Percentiles rank a stretch among this genome's conserved stretches.
Conservation (phyloP, 1,140 invertebrate genomes). For the Aphaenogaster ashmeadi region DNA sequence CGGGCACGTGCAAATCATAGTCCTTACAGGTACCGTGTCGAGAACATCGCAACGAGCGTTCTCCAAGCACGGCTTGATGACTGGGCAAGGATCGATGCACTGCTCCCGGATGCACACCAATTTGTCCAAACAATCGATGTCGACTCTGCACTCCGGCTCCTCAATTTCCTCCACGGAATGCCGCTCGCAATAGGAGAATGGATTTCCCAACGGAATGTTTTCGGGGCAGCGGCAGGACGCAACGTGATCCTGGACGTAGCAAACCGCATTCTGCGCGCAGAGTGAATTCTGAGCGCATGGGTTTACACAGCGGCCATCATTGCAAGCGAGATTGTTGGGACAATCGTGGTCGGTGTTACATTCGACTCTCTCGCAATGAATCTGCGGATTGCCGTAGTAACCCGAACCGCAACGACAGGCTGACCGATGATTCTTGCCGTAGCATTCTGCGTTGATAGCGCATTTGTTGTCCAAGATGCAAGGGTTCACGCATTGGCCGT, state of each 20-base stretch:
- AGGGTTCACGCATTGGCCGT: slow-evolving; percentile 93
- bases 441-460: slow-evolving; percentile 94
- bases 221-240: slow-evolving; percentile 93
- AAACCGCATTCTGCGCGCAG: slow-evolving; percentile 93
- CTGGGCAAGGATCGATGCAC: slow-evolving; percentile 93
- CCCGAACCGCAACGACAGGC: slow-evolving; percentile 92
- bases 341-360: slow-evolving; percentile 93
- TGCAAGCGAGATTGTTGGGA: slow-evolving; percentile 90
- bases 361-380: slow-evolving; percentile 93
- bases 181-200: slow-evolving; percentile 92
- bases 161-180: slow-evolving; percentile 83
- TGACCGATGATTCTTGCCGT: slow-evolving; percentile 91
- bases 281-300: slow-evolving; percentile 91
- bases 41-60: slow-evolving; percentile 92
- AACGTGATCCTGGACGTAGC: slow-evolving; percentile 92
- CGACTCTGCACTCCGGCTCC: slow-evolving; percentile 92
- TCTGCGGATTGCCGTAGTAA: slow-evolving; percentile 92
- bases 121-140: slow-evolving; percentile 93
- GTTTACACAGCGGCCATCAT: slow-evolving; percentile 91
- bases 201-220: slow-evolving; percentile 92
- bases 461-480: slow-evolving; percentile 93
- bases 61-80: slow-evolving; percentile 91
- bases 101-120: slow-evolving; percentile 93
- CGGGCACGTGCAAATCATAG: slow-evolving; percentile 94
- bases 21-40: slow-evolving; percentile 93